Base-by-base conservation (phyloP, 1,140 invertebrate species). In the Ostrea edulis region DNA sequence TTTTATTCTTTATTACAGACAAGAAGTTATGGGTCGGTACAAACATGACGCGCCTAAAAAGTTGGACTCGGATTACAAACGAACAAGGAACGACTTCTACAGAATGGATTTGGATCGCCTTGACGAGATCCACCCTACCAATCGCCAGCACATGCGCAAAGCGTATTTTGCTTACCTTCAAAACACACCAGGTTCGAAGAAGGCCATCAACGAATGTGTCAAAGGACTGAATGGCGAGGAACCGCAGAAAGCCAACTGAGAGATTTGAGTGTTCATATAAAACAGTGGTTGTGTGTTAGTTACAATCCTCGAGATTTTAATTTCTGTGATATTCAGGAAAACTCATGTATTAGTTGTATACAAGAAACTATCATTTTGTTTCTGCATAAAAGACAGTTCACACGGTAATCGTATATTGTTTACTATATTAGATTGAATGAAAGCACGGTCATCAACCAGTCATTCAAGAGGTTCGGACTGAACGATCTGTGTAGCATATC, bases 161-260 rank as follows among this genome's bases (percentile, higher is more conserved):
- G 91, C 93, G 17, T 95, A 95, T 87, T 93, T 93, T 88, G 94
- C 94, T 14, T 95, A 94, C 88, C 91, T 95, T 8, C 94, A 93
- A 84, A 95, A 95, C 90, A 94, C 94, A 7, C 93, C 93, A 0
- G 94, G 94, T 0, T 93, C 94, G 0, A 89, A 89, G 22, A 93
- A 94, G 55, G 94, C 94, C 2, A 88, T 95, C 0, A 89, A 91
- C 8, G 92, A 94, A 25, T 94, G 93, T 86, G 90, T 94, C 25
- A 88, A 90, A 29, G 85, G 84, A 35, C 65, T 91, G 11, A 86
- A 90, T 25, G 81, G 71, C 35, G 85, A 85, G 11, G 53, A 82
- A 44, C 12, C 65, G 17, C 85, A 89, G 81, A 85, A 87, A 35
- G 86, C 68, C 17, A 85, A 55, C 29, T 88, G 58, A 85, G 22